Conservation (phyloP, 2,888 invertebrate species). For the Aphodius granarius region DNA sequence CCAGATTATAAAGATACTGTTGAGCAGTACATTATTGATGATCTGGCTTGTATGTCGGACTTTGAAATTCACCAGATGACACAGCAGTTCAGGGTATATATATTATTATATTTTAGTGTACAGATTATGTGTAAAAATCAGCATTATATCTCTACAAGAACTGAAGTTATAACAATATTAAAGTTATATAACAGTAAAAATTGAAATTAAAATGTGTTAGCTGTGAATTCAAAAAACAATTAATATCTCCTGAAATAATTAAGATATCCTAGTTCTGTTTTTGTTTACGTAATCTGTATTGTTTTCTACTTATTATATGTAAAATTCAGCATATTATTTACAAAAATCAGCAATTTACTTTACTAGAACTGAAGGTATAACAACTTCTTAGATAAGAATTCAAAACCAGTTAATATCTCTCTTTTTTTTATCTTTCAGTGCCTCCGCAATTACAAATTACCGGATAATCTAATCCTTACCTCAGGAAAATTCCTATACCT, state of each 20-base stretch:
- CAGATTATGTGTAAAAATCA: neutral
- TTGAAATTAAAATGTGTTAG: too few species aligned
- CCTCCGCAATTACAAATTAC: constrained; percentile 64
- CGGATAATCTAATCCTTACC: constrained; percentile 70
- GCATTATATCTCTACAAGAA: neutral
- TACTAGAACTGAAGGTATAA: too few species aligned
- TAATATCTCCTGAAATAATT: neutral
- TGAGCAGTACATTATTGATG: constrained; percentile 80
- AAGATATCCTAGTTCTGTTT: neutral
- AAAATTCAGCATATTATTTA: too few species aligned
- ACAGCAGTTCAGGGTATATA: constrained; percentile 63
- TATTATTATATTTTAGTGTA: neutral
- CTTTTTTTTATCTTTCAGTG: constrained; percentile 54
- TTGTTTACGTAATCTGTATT: neutral
- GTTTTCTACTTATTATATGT: neutral
- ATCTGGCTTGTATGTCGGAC: constrained; percentile 86
- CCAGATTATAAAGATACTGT: constrained; percentile 75
- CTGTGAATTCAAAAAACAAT: neutral
- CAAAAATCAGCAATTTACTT: too few species aligned
- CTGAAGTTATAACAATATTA: too few species aligned
- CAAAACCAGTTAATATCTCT: too few species aligned
- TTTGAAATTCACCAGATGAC: constrained; percentile 87
- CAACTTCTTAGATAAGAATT: neutral
- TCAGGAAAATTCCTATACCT: constrained; percentile 87
- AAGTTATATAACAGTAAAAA: too few species aligned